phyloP scores from a whole-genome alignment of 1,140 invertebrate species.

The Colletes gigas region DNA sequence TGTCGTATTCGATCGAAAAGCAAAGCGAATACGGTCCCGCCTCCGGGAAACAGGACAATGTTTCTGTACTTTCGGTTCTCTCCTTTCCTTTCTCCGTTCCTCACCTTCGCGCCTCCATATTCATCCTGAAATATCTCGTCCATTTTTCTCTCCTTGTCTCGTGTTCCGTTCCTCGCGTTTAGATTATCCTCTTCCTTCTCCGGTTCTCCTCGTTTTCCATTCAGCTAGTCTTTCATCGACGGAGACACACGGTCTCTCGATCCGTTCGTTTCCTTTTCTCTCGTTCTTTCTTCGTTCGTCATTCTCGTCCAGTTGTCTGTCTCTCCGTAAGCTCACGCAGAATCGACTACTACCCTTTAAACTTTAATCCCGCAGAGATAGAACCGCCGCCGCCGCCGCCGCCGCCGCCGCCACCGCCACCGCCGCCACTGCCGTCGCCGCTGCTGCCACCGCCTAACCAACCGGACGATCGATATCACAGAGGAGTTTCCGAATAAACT shows the following conservation, averaged over 20 bases:
- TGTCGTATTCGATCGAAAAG: constrained; percentile 40
- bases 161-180: constrained; percentile 24
- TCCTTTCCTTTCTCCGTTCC: too few relatives aligned
- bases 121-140: constrained; percentile 27
- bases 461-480: constrained; percentile 41
- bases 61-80: constrained; percentile 29
- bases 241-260: neutral
- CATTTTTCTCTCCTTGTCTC: constrained; percentile 12
- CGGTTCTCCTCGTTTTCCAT: neutral
- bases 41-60: constrained; percentile 36
- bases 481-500: constrained; percentile 34
- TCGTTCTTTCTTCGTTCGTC: neutral
- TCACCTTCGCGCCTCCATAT: neutral
- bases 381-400: constrained; percentile 3
- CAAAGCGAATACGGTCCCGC: neutral
- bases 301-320: constrained; percentile 6
- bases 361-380: constrained; percentile 38
- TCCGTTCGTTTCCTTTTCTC: neutral
- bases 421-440: neutral
- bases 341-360: constrained; percentile 44
- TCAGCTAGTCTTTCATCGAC: too few relatives aligned
- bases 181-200: constrained; percentile 17
- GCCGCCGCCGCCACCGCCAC: neutral
- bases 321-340: constrained; percentile 27
- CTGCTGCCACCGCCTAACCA: neutral